These are phyloP conservation scores for Drosophila mimetica DNA, from an alignment of 2,888 invertebrate species.

Conservation along the genomic window DNA sequence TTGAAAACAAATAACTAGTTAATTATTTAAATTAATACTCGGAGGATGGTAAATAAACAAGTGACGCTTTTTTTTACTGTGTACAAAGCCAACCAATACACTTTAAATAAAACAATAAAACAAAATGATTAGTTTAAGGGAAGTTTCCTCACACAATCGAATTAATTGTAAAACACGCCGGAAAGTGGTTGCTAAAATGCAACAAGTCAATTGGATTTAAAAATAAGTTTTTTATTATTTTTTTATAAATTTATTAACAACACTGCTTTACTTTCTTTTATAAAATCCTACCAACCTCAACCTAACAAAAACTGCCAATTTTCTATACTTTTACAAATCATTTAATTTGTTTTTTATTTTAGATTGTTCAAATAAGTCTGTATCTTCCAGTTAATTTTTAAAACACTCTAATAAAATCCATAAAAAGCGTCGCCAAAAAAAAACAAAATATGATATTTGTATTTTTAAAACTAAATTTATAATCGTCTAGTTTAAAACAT, in stretches of 20 bases:
- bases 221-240: neutral
- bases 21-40: slow-evolving; percentile 31
- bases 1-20: slow-evolving; percentile 32
- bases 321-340: neutral
- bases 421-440: slow-evolving; percentile 33
- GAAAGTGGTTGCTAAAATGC: neutral
- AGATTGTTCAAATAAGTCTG: neutral
- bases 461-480: slow-evolving; percentile 57
- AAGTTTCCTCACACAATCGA: neutral
- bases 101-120: neutral
- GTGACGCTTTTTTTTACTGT: slow-evolving; percentile 23
- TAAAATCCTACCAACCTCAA: slow-evolving; percentile 1
- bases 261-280: neutral
- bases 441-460: slow-evolving; percentile 32
- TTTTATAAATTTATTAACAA: neutral
- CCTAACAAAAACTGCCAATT: slow-evolving; percentile 39
- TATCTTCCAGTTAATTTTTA: slow-evolving; percentile 30
- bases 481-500: slow-evolving; percentile 70
- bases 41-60: neutral
- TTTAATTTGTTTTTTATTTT: neutral
- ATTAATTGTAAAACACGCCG: neutral
- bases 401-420: slow-evolving; percentile 6
- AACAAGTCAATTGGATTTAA: neutral
- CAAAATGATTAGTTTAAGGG: neutral
- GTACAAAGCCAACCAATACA: slow-evolving; percentile 18